Conservation (phyloP, 2,113 vertebrate species). For the Acinonyx jubatus region DNA sequence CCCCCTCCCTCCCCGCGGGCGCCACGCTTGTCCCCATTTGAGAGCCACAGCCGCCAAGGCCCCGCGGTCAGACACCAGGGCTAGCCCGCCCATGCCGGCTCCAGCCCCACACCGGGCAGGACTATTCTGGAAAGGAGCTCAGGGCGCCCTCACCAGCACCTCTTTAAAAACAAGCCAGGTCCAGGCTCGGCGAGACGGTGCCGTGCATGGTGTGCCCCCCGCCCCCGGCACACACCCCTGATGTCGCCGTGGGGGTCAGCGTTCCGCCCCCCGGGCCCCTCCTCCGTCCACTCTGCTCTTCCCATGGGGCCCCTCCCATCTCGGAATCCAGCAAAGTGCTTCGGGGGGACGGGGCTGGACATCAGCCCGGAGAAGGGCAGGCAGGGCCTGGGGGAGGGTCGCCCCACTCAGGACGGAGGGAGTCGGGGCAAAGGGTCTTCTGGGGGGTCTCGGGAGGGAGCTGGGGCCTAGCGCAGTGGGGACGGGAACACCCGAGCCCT, state of each 20-base stretch:
- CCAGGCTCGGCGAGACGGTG: background rate
- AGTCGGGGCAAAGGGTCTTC: background rate
- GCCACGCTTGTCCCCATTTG: too few species aligned
- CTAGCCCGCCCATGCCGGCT: background rate
- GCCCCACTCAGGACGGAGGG: background rate
- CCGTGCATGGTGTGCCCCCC: accelerated
- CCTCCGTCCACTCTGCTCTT: too few species aligned
- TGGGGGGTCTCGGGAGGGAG: background rate
- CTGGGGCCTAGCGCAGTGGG: background rate
- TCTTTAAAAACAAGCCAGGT: background rate
- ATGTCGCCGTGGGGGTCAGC: accelerated
- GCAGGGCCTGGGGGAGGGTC: background rate
- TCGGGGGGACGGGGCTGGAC: background rate
- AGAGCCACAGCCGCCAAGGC: background rate
- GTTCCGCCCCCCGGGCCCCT: background rate
- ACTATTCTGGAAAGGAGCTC: background rate
- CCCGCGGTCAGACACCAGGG: background rate
- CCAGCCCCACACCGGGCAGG: background rate
- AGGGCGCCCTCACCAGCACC: background rate
- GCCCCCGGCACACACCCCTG: background rate
- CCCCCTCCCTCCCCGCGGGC: accelerated
- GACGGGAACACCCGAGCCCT: background rate
- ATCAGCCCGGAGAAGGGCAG: background rate
- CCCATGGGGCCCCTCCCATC: background rate
- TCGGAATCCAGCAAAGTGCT: background rate